phyloP scores from a whole-genome alignment of 2,797 vertebrate species.

The Hippoglossus hippoglossus region DNA sequence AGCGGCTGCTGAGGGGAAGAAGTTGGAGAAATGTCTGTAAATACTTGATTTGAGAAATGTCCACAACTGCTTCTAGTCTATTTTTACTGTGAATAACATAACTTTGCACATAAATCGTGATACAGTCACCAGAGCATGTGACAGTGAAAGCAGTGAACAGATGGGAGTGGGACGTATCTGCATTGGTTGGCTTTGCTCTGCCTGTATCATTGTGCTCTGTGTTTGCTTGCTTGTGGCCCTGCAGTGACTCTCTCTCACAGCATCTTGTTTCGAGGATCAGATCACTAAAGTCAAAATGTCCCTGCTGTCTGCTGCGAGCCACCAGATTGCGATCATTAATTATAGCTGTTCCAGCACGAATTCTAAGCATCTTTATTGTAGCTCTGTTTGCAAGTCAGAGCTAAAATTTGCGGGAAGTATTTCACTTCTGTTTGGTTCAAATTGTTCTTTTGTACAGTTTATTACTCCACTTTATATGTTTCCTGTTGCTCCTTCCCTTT shows the following conservation, averaged over 20 bases:
- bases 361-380: background rate
- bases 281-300: conserved; percentile 13
- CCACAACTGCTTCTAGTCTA: background rate
- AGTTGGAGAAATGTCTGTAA: background rate
- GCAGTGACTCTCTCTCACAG: conserved; percentile 28
- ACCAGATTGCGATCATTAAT: conserved; percentile 8
- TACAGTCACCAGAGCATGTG: conserved; percentile 50
- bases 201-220: conserved; percentile 52
- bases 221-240: conserved; percentile 49
- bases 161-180: conserved; percentile 71
- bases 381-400: background rate
- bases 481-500: background rate
- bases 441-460: background rate
- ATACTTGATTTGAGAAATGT: conserved; percentile 1
- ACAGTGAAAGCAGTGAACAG: conserved; percentile 58
- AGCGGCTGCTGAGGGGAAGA: background rate
- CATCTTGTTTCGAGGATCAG: conserved; percentile 19
- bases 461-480: background rate
- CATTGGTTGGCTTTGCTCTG: conserved; percentile 59
- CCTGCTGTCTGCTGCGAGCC: conserved; percentile 9
- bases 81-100: conserved; percentile 10
- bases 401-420: too few relatives aligned
- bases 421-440: too few relatives aligned
- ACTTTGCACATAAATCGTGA: conserved; percentile 38
- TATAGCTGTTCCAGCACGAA: background rate